Evolutionary conservation across 2,797 vertebrate genomes (phyloP), one percentile per base, ranked within the genome.

Genomic region (Arremon aurantiirostris): DNA sequence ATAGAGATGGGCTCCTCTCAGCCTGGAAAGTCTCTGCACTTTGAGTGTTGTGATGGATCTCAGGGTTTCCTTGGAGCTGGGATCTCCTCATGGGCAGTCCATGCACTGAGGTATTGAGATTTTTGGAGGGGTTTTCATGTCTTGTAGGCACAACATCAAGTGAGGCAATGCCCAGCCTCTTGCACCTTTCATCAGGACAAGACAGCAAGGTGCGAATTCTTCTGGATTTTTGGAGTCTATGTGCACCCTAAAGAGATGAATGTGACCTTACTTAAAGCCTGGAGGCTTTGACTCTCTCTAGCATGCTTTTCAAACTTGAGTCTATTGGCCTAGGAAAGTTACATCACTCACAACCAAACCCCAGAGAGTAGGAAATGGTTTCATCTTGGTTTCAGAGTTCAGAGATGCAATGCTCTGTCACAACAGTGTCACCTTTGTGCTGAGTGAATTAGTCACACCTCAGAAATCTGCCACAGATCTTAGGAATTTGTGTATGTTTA

Each of bases 61-160:
- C 6, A 1, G 27, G 34, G 35, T 34, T 86, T 60, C 22, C 46
- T 44, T 7, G 16, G 34, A 47, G 49, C 28, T 55, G 49, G 8
- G 6, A 6, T 71, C 26, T 81, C 55, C 39, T 3, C 0, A 0
- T 4, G 34, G 39, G 10, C 15, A n/a, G 1, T 7, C 4, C 11
- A 0, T 2, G 18, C 2, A 2, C 20, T 22, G 55, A 22, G 39
- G 0, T 0, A 0, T 4, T 50, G 30, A 30, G 39, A 14, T 9
- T 86, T 86, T 82, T 22, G 11, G 19, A 2, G 41, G 20, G 4
- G 5, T 15, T 37, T 82, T 47, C 24, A 3, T 18, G n/a, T 27
- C 14, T 47, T 17, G 5, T 30, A 6, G 11, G 37, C 13, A 22
- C 9, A 7, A 6, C 20, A 21, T n/a, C 7, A 8, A 34, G n/a